These are phyloP conservation scores for Amphiura filiformis DNA, from an alignment of 35 echinoderm and acorn worm genomes.

Conservation along the genomic window DNA sequence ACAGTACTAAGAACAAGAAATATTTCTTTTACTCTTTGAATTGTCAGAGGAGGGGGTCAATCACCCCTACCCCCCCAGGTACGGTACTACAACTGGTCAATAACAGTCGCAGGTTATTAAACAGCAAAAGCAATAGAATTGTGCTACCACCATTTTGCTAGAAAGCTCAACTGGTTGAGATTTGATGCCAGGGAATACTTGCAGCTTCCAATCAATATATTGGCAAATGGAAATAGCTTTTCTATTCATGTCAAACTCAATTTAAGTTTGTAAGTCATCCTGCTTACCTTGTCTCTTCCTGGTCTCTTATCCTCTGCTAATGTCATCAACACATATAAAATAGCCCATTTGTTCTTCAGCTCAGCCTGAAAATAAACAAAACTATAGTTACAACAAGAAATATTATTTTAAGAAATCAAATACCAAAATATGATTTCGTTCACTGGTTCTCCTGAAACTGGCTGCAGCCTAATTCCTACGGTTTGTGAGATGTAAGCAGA, in stretches of 20 bases:
- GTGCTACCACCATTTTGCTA: no score
- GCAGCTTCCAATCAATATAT: not conserved
- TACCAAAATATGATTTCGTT: no score
- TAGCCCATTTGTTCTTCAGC: slow-evolving; percentile 79
- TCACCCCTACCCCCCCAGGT: no score
- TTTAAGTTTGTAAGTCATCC: no score
- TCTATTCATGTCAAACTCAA: not conserved
- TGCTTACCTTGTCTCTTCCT: slow-evolving; percentile 48
- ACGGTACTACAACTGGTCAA: no score
- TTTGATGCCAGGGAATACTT: not conserved
- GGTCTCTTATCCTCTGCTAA: slow-evolving; percentile 39
- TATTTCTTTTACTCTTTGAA: no score
- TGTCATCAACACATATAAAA: slow-evolving; percentile 65
- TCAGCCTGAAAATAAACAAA: slow-evolving; percentile 42
- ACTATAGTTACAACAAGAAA: not conserved
- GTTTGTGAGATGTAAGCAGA: not conserved
- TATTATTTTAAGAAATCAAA: not conserved
- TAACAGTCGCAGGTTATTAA: no score
- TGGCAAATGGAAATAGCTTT: not conserved
- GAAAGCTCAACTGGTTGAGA: no score
- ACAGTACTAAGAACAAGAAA: no score
- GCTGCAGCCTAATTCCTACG: not conserved
- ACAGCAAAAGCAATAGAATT: no score
- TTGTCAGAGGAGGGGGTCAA: no score
- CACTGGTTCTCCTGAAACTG: no score